Base-by-base conservation (phyloP, 1,140 invertebrate species). In the Drosophila fuyamai region DNA sequence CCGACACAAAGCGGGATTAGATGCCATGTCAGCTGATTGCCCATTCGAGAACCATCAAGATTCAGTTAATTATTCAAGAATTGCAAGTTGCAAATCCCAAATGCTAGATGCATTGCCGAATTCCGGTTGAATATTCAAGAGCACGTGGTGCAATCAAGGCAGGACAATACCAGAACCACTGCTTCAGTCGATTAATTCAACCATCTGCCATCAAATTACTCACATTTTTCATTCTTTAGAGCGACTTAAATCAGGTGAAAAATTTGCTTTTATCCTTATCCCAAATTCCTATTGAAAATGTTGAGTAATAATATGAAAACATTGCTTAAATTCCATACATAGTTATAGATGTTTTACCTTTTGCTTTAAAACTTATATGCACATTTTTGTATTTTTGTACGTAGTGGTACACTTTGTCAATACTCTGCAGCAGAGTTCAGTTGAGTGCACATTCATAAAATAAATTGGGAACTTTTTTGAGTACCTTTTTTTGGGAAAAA, bases 21-120 rank as follows among this genome's bases (percentile, higher is more conserved):
- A 71, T 50, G 66, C 36, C 38, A 57, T 41, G 53, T 44, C 51
- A 71, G 38, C 44, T 72, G 68, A 71, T 72, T 71, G 66, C 65
- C 68, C 66, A 72, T 72, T 71, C 44, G 68, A 58, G 70, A 47
- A 58, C 68, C 68, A 71, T 71, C 65, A 72, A 27, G 44, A 43
- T 58, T 29, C 29, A 66, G 65, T 72, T 72, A 72, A 72, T 72
- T 72, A 72, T 71, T 72, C 68, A 72, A 72, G 36, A 48, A 23
- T 16, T 38, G 48, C 35, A n/a, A 8, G 35, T 10, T 44, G 65
- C 60, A 44, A 61, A 16, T 9, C n/a, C 41, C 18, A 44, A 56
- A 44, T 14, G 36, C 47, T 38, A 29, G 27, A 57, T 57, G 50
- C 60, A 63, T 36, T 54, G n/a, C 60, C 18, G 23, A 46, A 67